phyloP scores from a whole-genome alignment of 2,113 vertebrate species.

The Sapajus apella region DNA sequence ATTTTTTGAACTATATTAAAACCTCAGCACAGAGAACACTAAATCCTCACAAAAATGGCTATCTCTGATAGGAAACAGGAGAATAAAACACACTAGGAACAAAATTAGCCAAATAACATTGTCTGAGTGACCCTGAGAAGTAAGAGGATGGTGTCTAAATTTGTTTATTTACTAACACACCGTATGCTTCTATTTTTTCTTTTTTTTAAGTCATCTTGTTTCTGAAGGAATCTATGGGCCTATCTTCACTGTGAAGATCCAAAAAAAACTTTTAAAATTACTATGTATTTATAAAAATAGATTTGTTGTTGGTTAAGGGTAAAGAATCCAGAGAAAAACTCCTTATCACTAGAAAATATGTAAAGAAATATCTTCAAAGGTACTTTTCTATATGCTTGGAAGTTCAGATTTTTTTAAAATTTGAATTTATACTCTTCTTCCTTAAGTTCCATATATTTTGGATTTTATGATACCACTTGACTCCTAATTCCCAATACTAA shows the following conservation, averaged over 20 bases:
- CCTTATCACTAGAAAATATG: neutral
- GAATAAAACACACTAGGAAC: neutral
- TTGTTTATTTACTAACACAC: slow-evolving; percentile 7
- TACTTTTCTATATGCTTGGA: neutral
- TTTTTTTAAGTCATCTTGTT: slow-evolving; percentile 16
- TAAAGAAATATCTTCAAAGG: slow-evolving; percentile 39
- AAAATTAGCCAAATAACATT: slow-evolving; percentile 67
- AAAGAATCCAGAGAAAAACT: slow-evolving; percentile 60
- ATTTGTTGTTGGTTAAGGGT: slow-evolving; percentile 34
- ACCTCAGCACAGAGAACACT: slow-evolving; percentile 59
- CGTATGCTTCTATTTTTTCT: neutral
- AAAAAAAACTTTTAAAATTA: neutral
- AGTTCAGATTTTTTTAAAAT: neutral
- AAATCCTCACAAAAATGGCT: slow-evolving; percentile 60
- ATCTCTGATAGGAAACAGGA: neutral
- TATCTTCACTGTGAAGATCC: slow-evolving; percentile 40
- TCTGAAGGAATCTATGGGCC: slow-evolving; percentile 12
- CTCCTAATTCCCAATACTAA: slow-evolving; percentile 49
- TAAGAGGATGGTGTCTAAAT: neutral
- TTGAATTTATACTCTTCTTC: neutral
- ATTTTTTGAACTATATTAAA: slow-evolving; percentile 69
- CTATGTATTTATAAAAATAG: slow-evolving; percentile 63
- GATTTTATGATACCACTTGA: slow-evolving; percentile 35
- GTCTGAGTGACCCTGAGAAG: neutral
- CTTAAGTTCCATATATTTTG: neutral